Percentiles rank a stretch among this genome's conserved stretches.
phyloP scores from a whole-genome alignment of 1,140 invertebrate genomes.

The Magallana gigas region DNA sequence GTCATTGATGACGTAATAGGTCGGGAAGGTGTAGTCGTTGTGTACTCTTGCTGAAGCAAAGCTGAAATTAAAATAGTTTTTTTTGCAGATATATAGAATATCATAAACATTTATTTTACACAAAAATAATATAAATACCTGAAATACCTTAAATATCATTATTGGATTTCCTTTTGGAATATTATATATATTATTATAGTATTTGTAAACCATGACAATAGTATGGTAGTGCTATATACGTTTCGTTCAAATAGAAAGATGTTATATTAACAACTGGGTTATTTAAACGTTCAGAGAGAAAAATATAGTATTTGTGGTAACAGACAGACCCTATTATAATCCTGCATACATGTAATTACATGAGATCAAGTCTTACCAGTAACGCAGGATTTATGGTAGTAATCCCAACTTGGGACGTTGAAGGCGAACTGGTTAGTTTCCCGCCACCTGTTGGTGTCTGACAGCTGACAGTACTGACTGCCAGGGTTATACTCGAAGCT shows the following conservation, averaged over 20 bases:
- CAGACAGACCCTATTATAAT: too few species aligned
- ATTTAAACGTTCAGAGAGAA: too few species aligned
- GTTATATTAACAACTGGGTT: too few species aligned
- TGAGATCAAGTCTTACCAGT: background rate
- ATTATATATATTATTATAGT: background rate
- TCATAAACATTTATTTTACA: background rate
- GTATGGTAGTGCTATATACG: too few species aligned
- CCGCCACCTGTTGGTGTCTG: constrained; percentile 42
- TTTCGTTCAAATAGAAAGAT: too few species aligned
- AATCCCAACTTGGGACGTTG: constrained; percentile 35
- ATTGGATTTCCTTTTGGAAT: background rate
- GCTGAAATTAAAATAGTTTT: too few species aligned
- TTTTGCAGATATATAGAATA: too few species aligned
- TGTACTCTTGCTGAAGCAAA: background rate
- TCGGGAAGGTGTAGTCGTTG: background rate
- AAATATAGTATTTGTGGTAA: too few species aligned
- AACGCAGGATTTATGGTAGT: constrained; percentile 45
- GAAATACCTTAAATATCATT: background rate
- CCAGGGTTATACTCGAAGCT: constrained; percentile 44
- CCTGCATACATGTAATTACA: too few species aligned
- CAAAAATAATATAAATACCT: background rate
- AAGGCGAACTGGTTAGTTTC: background rate
- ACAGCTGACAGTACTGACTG: constrained; percentile 40
- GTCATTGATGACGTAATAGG: background rate
- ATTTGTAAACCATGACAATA: too few species aligned